Conservation (phyloP, 2,113 vertebrate species). For the Macroglossus sobrinus region DNA sequence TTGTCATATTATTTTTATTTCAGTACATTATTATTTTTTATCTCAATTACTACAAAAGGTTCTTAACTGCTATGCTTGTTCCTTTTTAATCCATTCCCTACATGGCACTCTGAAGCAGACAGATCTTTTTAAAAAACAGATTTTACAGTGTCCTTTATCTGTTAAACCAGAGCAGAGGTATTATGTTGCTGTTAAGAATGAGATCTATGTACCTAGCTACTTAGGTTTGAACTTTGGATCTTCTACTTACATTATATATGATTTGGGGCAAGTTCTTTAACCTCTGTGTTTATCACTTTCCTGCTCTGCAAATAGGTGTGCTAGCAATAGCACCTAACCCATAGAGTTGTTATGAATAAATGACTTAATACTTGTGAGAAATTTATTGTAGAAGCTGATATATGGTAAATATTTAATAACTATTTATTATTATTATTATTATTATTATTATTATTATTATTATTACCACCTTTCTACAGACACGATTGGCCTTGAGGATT, state of each 20-base stretch:
- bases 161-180: background rate
- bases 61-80: background rate
- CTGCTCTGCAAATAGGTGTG: background rate
- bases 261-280: background rate
- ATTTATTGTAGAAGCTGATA: background rate
- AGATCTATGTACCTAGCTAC: background rate
- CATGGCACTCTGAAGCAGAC: background rate
- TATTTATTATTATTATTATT: background rate
- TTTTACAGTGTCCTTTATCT: background rate
- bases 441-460: background rate
- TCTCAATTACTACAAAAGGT: background rate
- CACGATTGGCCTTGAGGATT: background rate
- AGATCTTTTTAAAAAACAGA: background rate
- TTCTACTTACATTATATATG: background rate
- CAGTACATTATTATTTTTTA: background rate
- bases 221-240: background rate
- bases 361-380: background rate
- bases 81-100: background rate
- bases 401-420: background rate
- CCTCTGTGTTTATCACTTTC: background rate
- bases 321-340: background rate
- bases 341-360: background rate
- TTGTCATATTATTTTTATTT: background rate
- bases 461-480: background rate
- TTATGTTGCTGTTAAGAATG: background rate